Conservation (phyloP, 92 coral and sea anemone species). For the Micromussa lordhowensis region DNA sequence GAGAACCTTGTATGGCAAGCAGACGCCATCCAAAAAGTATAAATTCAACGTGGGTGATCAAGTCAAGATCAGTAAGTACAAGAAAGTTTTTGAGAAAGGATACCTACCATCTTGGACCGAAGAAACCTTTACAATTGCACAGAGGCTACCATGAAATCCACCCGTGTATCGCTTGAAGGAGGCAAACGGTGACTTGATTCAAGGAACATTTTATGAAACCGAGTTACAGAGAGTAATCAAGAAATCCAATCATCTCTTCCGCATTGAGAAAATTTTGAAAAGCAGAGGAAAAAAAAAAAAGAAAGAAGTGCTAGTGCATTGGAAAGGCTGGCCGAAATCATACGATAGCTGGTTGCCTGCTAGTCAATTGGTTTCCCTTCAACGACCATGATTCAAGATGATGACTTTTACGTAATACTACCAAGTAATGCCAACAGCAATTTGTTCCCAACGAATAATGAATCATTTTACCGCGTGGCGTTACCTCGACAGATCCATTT, state of each 20-base stretch:
- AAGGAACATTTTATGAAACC: slow-evolving; percentile 60
- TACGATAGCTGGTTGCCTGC: slow-evolving; percentile 39
- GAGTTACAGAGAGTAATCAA: slow-evolving; percentile 42
- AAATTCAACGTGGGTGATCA: slow-evolving; percentile 32
- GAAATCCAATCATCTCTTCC: slow-evolving; percentile 30
- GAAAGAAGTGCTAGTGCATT: slow-evolving; percentile 24
- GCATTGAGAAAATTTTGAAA: slow-evolving; percentile 37
- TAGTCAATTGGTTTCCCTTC: neutral
- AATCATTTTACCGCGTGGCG: slow-evolving; percentile 19
- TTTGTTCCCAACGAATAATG: slow-evolving; percentile 33
- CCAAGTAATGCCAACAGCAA: slow-evolving; percentile 20
- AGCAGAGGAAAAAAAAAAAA: slow-evolving; percentile 5
- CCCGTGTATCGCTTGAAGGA: slow-evolving; percentile 50
- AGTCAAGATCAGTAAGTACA: slow-evolving; percentile 37
- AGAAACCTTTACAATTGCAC: slow-evolving; percentile 39
- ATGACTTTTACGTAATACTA: slow-evolving; percentile 1
- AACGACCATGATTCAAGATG: slow-evolving; percentile 21
- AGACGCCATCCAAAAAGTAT: neutral
- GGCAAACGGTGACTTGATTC: slow-evolving; percentile 29
- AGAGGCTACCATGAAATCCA: slow-evolving; percentile 41
- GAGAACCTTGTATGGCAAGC: too few species aligned
- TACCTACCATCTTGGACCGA: slow-evolving; percentile 59
- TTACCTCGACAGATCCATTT: slow-evolving; percentile 44
- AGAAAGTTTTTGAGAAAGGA: slow-evolving; percentile 44
- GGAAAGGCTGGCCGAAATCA: slow-evolving; percentile 49